These are phyloP conservation scores for Drepana arcuata DNA, from an alignment of 1,140 invertebrate species.

Conservation along the genomic window DNA sequence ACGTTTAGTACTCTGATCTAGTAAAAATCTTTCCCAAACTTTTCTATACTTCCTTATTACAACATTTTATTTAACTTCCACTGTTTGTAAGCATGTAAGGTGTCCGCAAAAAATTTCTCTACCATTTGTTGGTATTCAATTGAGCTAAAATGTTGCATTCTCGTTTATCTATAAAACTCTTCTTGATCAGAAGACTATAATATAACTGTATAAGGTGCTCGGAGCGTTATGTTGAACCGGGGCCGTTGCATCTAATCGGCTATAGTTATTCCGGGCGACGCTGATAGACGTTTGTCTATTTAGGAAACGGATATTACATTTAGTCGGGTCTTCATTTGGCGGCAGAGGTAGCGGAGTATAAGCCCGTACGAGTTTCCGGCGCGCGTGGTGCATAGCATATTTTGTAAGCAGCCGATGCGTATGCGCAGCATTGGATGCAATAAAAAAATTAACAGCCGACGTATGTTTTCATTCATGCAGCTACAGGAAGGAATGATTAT, in stretches of 20 bases:
- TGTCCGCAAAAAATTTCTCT: too few species aligned
- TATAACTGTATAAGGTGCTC: conserved; percentile 10
- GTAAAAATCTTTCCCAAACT: too few species aligned
- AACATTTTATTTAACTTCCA: too few species aligned
- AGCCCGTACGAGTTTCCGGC: conserved; percentile 64
- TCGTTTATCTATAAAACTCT: too few species aligned
- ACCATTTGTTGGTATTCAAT: too few species aligned
- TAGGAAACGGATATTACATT: conserved; percentile 71
- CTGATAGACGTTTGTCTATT: conserved; percentile 69
- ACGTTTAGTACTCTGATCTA: too few species aligned
- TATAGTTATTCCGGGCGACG: conserved; percentile 64
- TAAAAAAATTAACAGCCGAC: conserved; percentile 59
- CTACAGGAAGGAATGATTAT: conserved; percentile 29
- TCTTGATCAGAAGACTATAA: conserved; percentile 9
- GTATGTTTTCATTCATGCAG: conserved; percentile 47
- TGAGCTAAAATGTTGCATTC: too few species aligned
- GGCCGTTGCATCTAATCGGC: conserved; percentile 48
- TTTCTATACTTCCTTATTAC: too few species aligned
- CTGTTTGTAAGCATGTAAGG: too few species aligned
- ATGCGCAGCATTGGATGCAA: conserved; percentile 44
- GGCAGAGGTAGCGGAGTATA: conserved; percentile 65
- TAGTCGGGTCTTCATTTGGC: conserved; percentile 68
- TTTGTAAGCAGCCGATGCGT: conserved; percentile 57
- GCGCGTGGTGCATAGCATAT: conserved; percentile 67
- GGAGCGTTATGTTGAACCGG: conserved; percentile 13